A percentile compares a stretch with the other conserved stretches of the same genome.
Conservation (phyloP, 1,140 invertebrate genomes). For the Scaptodrosophila lebanonensis region DNA sequence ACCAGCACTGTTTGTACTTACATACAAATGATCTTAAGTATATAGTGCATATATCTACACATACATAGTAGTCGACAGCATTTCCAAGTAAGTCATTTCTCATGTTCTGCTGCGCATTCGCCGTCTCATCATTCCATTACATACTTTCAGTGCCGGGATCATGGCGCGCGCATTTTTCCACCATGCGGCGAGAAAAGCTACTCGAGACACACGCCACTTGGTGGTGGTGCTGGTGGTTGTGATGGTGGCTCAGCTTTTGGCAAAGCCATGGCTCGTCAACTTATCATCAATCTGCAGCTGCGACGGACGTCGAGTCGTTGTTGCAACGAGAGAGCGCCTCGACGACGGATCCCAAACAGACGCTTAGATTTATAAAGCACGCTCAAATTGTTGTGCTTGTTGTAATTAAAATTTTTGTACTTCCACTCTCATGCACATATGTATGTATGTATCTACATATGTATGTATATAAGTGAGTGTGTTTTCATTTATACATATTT, state of each 20-base stretch:
- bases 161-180: not conserved
- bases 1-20: too few species aligned
- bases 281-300: conserved; percentile 41
- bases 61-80: conserved; percentile 13
- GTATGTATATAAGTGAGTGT: conserved; percentile 55
- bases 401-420: too few species aligned
- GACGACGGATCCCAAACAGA: conserved; percentile 4
- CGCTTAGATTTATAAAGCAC: too few species aligned
- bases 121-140: conserved; percentile 17
- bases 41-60: too few species aligned
- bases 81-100: conserved; percentile 70
- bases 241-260: too few species aligned
- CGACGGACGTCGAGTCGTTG: too few species aligned
- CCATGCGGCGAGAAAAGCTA: not conserved
- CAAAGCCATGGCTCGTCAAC: conserved; percentile 14
- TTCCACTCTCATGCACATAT: conserved; percentile 11
- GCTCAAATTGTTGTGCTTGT: too few species aligned
- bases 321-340: conserved; percentile 3
- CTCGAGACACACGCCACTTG: not conserved
- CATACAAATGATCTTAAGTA: too few species aligned
- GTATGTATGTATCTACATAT: conserved; percentile 23
- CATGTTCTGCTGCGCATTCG: conserved; percentile 47
- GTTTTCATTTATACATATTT: conserved; percentile 25
- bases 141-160: conserved; percentile 30
- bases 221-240: too few species aligned